Percentiles rank a stretch among this genome's conserved stretches.
Evolutionary conservation across 2,113 vertebrate species (phyloP).

Genomic region (Lethenteron reissneri): DNA sequence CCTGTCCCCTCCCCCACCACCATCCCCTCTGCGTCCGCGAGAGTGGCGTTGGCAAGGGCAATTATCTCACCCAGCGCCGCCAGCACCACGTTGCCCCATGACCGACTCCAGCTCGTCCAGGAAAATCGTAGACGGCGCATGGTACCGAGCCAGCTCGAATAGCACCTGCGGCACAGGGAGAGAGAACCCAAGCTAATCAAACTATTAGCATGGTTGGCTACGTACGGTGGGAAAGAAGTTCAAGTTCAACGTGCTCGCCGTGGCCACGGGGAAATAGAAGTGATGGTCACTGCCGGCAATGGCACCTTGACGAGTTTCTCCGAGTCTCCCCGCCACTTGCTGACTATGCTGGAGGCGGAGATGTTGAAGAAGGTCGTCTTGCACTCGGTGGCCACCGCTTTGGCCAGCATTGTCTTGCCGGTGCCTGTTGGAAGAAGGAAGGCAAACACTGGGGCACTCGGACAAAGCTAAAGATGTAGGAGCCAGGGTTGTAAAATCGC

Average conservation of each 20-base stretch:
- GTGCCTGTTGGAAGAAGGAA: conserved; percentile 32
- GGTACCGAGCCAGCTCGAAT: conserved; percentile 78
- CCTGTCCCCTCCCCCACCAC: too few species aligned
- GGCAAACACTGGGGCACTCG: too few species aligned
- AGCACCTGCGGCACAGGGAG: conserved; percentile 35
- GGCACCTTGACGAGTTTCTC: conserved; percentile 60
- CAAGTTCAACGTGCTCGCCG: too few species aligned
- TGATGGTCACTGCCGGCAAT: too few species aligned
- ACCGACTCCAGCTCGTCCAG: conserved; percentile 90
- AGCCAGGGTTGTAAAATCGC: too few species aligned
- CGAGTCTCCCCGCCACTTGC: conserved; percentile 93
- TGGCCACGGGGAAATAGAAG: too few species aligned
- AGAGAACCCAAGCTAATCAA: not conserved
- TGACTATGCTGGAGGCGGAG: conserved; percentile 84
- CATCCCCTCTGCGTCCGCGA: too few species aligned
- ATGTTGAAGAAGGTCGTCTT: conserved; percentile 96
- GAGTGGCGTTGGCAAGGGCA: too few species aligned
- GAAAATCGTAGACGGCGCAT: conserved; percentile 90
- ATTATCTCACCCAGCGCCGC: too few species aligned
- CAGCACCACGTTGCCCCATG: conserved; percentile 65
- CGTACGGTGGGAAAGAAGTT: too few species aligned
- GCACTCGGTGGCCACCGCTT: conserved; percentile 85
- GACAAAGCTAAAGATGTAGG: too few species aligned
- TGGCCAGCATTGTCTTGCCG: conserved; percentile 79
- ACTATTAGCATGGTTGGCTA: too few species aligned